These are phyloP conservation scores for Cheilosia vulpina DNA, from an alignment of 2,888 invertebrate species.

Conservation along the genomic window DNA sequence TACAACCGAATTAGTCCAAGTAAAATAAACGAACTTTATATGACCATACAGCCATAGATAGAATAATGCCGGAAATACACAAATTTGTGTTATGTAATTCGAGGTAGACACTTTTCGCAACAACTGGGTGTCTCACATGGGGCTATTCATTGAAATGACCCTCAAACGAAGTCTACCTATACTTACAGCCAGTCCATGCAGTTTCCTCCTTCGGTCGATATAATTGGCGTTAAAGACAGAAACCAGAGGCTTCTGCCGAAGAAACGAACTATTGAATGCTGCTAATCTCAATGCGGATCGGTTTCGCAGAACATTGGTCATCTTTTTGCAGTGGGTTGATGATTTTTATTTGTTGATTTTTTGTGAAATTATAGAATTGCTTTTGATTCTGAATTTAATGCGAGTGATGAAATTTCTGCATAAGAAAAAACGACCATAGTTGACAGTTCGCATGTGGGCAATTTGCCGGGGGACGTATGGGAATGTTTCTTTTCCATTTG, in stretches of 20 bases:
- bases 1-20: constrained; percentile 3
- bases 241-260: constrained; percentile 45
- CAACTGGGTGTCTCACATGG: background rate
- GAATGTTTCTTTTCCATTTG: constrained; percentile 30
- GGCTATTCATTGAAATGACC: constrained; percentile 17
- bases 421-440: constrained; percentile 26
- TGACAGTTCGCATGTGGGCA: constrained; percentile 64
- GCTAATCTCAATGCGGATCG: constrained; percentile 47
- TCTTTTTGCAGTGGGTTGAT: constrained; percentile 22
- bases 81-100: constrained; percentile 53
- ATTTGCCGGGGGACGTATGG: constrained; percentile 36
- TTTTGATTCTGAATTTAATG: background rate
- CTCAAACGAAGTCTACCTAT: constrained; percentile 7
- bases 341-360: constrained; percentile 21
- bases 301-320: constrained; percentile 60
- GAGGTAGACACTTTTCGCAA: constrained; percentile 1
- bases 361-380: constrained; percentile 50
- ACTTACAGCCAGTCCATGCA: constrained; percentile 61
- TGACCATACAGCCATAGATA: background rate
- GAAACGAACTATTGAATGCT: constrained; percentile 50
- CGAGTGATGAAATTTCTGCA: constrained; percentile 11
- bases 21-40: background rate
- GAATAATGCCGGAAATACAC: background rate
- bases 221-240: constrained; percentile 8
- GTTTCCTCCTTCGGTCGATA: constrained; percentile 43